Evolutionary conservation across 2,888 invertebrate genomes (phyloP).

Genomic region (Molanna angustata): DNA sequence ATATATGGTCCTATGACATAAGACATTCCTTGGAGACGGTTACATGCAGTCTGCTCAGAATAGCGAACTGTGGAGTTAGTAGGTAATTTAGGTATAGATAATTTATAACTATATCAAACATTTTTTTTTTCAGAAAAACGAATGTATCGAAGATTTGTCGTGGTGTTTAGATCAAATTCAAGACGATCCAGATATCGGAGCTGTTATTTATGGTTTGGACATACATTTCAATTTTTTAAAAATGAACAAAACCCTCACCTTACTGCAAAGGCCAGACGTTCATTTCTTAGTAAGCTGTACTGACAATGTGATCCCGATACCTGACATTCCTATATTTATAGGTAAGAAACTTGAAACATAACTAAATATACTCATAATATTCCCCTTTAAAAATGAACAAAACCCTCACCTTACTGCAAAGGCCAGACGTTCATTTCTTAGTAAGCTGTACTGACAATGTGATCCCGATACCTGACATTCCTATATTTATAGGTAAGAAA

Average conservation of each 20-base stretch:
- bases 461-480: neutral
- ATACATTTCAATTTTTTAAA: conserved; percentile 4
- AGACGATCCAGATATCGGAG: conserved; percentile 1
- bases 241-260: neutral
- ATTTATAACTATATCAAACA: too few relatives aligned
- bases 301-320: neutral
- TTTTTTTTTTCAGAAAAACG: too few relatives aligned
- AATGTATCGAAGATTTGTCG: neutral
- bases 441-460: neutral
- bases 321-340: neutral
- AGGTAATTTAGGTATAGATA: too few relatives aligned
- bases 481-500: neutral
- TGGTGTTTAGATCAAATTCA: neutral
- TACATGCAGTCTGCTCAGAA: too few relatives aligned
- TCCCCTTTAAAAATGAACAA: too few relatives aligned
- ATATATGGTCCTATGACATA: too few relatives aligned
- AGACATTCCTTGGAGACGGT: too few relatives aligned
- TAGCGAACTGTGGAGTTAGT: too few relatives aligned
- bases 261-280: conserved; percentile 1
- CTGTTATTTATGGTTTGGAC: conserved; percentile 5
- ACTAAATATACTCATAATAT: too few relatives aligned
- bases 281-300: neutral
- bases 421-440: neutral
- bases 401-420: neutral
- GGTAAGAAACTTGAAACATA: too few relatives aligned